A percentile compares a stretch with the other conserved stretches of the same genome.
phyloP scores from a whole-genome alignment of 2,797 vertebrate species.

The Sebastolobus alascanus region DNA sequence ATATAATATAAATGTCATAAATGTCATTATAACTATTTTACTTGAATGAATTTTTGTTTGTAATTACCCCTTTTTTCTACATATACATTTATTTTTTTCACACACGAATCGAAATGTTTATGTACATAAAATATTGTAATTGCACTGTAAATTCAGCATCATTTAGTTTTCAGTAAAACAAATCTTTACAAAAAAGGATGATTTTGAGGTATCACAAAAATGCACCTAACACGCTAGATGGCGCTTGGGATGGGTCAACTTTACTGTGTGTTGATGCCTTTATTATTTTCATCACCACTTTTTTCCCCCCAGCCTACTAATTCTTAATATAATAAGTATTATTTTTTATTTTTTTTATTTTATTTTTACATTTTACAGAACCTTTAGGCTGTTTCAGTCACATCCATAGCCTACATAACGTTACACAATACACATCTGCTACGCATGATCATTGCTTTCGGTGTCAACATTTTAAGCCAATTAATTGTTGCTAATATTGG shows the following conservation, averaged over 20 bases:
- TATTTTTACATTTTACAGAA: not conserved
- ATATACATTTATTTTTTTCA: too few species aligned
- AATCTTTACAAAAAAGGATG: not conserved
- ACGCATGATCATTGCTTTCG: not conserved
- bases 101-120: too few species aligned
- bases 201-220: not conserved
- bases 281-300: not conserved
- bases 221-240: constrained; percentile 41
- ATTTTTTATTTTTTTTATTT: too few species aligned
- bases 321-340: not conserved
- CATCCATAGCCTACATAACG: not conserved
- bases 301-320: not conserved
- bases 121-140: too few species aligned
- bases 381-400: not conserved
- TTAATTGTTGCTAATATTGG: not conserved
- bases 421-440: not conserved
- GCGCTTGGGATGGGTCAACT: constrained; percentile 72
- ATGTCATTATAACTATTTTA: too few species aligned
- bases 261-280: constrained; percentile 1
- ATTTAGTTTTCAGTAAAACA: not conserved
- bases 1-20: too few species aligned
- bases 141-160: too few species aligned
- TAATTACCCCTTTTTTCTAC: too few species aligned
- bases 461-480: not conserved
- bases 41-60: too few species aligned